phyloP scores from a whole-genome alignment of 2,888 invertebrate species.

The Nemoura dubitans region DNA sequence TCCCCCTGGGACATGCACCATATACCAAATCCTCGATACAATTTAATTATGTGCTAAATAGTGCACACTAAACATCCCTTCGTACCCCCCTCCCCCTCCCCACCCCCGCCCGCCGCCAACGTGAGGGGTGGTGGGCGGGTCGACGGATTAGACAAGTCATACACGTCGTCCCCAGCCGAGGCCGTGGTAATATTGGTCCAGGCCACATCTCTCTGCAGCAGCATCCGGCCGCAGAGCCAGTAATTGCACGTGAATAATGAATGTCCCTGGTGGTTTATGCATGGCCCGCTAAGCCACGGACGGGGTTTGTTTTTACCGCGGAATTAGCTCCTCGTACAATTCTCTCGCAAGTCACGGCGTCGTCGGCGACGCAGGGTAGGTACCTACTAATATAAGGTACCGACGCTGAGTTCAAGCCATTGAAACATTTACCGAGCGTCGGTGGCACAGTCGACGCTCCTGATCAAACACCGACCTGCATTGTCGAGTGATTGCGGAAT shows the following conservation, averaged over 20 bases:
- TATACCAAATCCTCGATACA: neutral
- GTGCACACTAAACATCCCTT: neutral
- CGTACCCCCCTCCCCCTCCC: too few species aligned
- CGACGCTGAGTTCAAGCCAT: neutral
- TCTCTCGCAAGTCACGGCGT: neutral
- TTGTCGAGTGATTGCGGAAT: neutral
- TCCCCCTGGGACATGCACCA: neutral
- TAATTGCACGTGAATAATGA: conserved; percentile 40
- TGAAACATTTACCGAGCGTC: neutral
- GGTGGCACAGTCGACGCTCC: neutral
- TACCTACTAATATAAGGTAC: neutral
- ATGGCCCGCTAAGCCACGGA: conserved; percentile 5
- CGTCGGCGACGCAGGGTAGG: too few species aligned
- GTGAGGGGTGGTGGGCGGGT: too few species aligned
- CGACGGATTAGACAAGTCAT: neutral
- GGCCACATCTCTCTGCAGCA: neutral
- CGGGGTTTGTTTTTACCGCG: conserved; percentile 20
- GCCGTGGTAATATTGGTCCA: neutral
- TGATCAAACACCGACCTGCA: neutral
- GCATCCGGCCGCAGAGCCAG: conserved; percentile 5
- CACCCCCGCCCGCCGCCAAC: too few species aligned
- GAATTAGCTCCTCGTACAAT: conserved; percentile 14
- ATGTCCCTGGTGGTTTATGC: conserved; percentile 29
- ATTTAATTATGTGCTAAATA: neutral
- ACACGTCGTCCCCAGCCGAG: neutral